Evolutionary conservation across 2,888 invertebrate species (phyloP).

Genomic region (Sthenelais limicola): DNA sequence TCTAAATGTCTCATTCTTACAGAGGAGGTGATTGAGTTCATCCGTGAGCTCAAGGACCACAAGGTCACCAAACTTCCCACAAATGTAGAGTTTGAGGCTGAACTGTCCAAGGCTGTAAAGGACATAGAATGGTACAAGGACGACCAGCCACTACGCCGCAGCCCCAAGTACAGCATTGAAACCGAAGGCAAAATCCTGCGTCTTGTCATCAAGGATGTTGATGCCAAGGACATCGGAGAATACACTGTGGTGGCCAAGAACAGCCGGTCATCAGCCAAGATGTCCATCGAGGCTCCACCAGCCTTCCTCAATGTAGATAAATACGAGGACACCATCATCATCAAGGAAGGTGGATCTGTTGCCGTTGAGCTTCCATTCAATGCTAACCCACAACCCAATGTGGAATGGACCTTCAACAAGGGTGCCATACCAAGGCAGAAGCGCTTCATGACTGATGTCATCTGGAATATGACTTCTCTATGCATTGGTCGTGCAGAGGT

Average conservation of each 20-base stretch:
- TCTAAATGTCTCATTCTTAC: slow-evolving; percentile 15
- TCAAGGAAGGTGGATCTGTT: slow-evolving; percentile 67
- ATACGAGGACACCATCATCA: slow-evolving; percentile 48
- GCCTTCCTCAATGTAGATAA: slow-evolving; percentile 45
- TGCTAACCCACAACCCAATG: slow-evolving; percentile 52
- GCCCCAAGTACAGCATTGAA: slow-evolving; percentile 65
- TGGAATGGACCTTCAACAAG: slow-evolving; percentile 53
- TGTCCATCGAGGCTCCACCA: slow-evolving; percentile 52
- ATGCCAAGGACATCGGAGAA: slow-evolving; percentile 66
- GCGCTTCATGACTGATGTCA: slow-evolving; percentile 51
- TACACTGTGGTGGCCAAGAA: slow-evolving; percentile 56
- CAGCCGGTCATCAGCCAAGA: slow-evolving; percentile 44
- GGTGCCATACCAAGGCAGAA: slow-evolving; percentile 44
- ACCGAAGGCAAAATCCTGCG: slow-evolving; percentile 63
- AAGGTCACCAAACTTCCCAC: slow-evolving; percentile 51
- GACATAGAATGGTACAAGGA: slow-evolving; percentile 52
- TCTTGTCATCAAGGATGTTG: slow-evolving; percentile 63
- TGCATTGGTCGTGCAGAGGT: slow-evolving; percentile 77
- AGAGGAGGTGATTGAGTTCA: slow-evolving; percentile 52
- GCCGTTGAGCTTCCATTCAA: slow-evolving; percentile 56
- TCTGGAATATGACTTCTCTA: slow-evolving; percentile 54
- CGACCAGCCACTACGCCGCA: slow-evolving; percentile 80
- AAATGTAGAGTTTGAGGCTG: slow-evolving; percentile 66
- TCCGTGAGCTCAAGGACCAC: slow-evolving; percentile 47
- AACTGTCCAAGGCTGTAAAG: slow-evolving; percentile 57